A percentile compares a stretch with the other conserved stretches of the same genome.
These are phyloP conservation scores for Ceyx margarethae DNA, from an alignment of 2,113 vertebrate genomes.

Conservation along the genomic window DNA sequence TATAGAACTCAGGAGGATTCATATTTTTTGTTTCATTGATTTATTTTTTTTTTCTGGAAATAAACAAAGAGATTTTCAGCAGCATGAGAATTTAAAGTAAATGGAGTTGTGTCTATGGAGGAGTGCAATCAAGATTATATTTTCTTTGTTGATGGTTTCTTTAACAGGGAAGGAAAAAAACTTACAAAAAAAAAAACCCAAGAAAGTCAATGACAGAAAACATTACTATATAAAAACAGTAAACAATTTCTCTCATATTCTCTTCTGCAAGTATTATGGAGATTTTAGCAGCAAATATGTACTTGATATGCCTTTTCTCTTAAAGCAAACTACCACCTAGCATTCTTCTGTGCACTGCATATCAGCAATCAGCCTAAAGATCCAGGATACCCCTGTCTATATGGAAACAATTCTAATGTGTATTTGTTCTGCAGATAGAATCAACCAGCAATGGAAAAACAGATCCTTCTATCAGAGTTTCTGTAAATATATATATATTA, in stretches of 20 bases:
- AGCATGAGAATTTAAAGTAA: not conserved
- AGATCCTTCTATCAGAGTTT: not conserved
- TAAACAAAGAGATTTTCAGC: not conserved
- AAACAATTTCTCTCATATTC: not conserved
- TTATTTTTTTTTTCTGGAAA: not conserved
- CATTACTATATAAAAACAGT: not conserved
- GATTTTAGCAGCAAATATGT: not conserved
- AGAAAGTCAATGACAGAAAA: not conserved
- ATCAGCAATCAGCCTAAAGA: not conserved
- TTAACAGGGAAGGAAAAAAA: not conserved
- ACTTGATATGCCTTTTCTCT: not conserved
- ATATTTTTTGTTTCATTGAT: not conserved
- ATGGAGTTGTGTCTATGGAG: not conserved
- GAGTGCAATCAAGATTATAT: not conserved
- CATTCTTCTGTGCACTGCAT: not conserved
- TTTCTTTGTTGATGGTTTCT: not conserved
- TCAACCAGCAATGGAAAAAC: not conserved
- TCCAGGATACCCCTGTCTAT: not conserved
- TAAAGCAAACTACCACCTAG: not conserved
- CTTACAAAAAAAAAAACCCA: not conserved
- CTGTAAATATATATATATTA: not conserved
- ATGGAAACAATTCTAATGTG: not conserved
- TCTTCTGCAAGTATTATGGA: not conserved
- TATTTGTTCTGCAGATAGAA: not conserved
- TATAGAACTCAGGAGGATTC: not conserved